These are phyloP conservation scores for Diceros bicornis DNA, from an alignment of 2,797 vertebrate genomes.

Conservation along the genomic window DNA sequence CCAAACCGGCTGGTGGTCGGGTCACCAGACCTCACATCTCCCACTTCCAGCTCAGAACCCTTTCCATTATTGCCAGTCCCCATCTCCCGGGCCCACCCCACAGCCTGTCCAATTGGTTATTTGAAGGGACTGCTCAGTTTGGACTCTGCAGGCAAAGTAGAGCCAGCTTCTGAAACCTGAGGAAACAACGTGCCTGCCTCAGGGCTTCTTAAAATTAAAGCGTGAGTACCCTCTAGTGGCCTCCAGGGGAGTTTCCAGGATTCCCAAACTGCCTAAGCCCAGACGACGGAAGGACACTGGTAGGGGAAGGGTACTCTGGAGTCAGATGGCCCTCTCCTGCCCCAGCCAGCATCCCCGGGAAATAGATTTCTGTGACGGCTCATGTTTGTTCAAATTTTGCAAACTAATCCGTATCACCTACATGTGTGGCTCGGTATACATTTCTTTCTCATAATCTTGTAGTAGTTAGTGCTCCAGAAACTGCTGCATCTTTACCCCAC, in stretches of 20 bases:
- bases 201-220: slow-evolving; percentile 21
- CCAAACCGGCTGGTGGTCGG: neutral
- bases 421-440: neutral
- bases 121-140: neutral
- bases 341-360: neutral
- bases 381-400: neutral
- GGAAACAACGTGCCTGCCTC: fast-evolving
- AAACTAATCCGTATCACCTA: neutral
- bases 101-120: fast-evolving
- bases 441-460: neutral
- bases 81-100: fast-evolving
- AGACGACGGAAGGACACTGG: neutral
- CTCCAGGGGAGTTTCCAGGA: neutral
- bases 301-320: fast-evolving
- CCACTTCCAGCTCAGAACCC: neutral
- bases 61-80: neutral
- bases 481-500: neutral
- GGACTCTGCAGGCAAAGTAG: neutral
- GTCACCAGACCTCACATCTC: neutral
- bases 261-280: neutral
- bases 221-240: slow-evolving; percentile 68
- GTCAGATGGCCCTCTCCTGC: neutral
- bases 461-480: neutral
- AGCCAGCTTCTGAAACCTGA: neutral
- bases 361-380: neutral